Evolutionary conservation across 2,888 invertebrate species (phyloP).

Genomic region (Cinara cedri): DNA sequence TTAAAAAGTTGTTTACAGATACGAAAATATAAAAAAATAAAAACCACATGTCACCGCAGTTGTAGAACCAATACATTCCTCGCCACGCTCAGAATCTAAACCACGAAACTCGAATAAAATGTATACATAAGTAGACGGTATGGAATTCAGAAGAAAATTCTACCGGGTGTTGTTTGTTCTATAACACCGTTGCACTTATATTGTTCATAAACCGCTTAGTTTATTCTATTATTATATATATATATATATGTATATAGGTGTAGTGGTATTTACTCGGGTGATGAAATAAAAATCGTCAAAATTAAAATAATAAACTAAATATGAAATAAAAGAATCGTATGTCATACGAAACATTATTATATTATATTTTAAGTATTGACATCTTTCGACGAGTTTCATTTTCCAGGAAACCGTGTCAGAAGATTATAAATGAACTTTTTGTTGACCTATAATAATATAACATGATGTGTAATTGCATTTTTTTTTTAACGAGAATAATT

Average conservation of each 20-base stretch:
- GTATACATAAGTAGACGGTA: too few species aligned
- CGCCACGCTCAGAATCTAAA: too few species aligned
- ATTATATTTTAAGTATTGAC: neutral
- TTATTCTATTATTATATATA: neutral
- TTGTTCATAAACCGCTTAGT: conserved; percentile 3
- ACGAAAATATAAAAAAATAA: too few species aligned
- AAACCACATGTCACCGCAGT: too few species aligned
- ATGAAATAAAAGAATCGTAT: neutral
- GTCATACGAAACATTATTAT: neutral
- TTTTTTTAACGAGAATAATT: conserved; percentile 46
- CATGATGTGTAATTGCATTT: conserved; percentile 20
- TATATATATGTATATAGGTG: neutral
- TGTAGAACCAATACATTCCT: too few species aligned
- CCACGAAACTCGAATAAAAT: too few species aligned
- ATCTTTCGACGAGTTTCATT: neutral
- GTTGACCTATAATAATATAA: conserved; percentile 34
- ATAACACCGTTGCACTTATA: too few species aligned
- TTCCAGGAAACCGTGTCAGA: conserved; percentile 32
- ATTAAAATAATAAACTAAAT: neutral
- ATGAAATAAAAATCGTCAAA: conserved; percentile 6
- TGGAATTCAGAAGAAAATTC: too few species aligned
- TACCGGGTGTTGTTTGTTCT: too few species aligned
- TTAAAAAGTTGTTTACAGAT: too few species aligned
- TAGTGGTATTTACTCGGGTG: neutral
- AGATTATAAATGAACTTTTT: conserved; percentile 33